A percentile compares a stretch with the other conserved stretches of the same genome.
phyloP scores from a whole-genome alignment of 2,797 vertebrate genomes.

The Mastacembelus armatus region DNA sequence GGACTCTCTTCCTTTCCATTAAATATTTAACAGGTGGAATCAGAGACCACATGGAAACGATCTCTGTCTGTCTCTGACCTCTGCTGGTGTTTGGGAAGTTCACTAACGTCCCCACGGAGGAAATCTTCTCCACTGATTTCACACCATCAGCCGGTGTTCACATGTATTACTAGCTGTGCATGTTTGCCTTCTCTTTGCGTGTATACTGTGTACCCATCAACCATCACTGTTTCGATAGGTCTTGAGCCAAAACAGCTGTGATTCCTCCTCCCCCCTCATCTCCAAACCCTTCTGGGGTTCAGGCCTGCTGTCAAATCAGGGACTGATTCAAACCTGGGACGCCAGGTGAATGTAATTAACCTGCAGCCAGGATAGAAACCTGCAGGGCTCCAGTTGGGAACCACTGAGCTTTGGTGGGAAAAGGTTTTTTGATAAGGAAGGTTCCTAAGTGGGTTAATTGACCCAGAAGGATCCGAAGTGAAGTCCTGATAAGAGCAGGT shows the following conservation, averaged over 20 bases:
- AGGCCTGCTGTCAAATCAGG: slow-evolving; percentile 41
- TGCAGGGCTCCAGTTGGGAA: slow-evolving; percentile 36
- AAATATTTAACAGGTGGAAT: slow-evolving; percentile 73
- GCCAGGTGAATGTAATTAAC: slow-evolving; percentile 77
- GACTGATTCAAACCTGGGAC: slow-evolving; percentile 38
- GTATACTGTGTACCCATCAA: no score
- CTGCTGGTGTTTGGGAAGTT: slow-evolving; percentile 56
- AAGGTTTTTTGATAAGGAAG: slow-evolving; percentile 49
- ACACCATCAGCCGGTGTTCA: slow-evolving; percentile 7
- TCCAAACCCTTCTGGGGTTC: slow-evolving; percentile 11
- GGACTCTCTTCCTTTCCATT: slow-evolving; percentile 56
- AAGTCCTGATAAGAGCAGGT: slow-evolving; percentile 40
- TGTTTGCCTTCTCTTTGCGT: no score
- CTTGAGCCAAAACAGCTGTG: not conserved
- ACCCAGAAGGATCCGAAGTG: slow-evolving; percentile 25
- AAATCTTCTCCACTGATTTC: slow-evolving; percentile 4
- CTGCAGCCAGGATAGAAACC: slow-evolving; percentile 46
- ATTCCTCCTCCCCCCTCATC: slow-evolving; percentile 6
- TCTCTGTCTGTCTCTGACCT: slow-evolving; percentile 57
- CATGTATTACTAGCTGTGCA: not conserved
- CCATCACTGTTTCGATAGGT: slow-evolving; percentile 23
- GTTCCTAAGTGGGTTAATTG: slow-evolving; percentile 39
- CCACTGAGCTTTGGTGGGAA: slow-evolving; percentile 22
- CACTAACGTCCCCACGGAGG: slow-evolving; percentile 25
- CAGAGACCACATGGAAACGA: slow-evolving; percentile 62